Percentiles rank a stretch among this genome's conserved stretches.
Evolutionary conservation across 2,888 invertebrate species (phyloP).

Genomic region (Onthophagus sagittarius): DNA sequence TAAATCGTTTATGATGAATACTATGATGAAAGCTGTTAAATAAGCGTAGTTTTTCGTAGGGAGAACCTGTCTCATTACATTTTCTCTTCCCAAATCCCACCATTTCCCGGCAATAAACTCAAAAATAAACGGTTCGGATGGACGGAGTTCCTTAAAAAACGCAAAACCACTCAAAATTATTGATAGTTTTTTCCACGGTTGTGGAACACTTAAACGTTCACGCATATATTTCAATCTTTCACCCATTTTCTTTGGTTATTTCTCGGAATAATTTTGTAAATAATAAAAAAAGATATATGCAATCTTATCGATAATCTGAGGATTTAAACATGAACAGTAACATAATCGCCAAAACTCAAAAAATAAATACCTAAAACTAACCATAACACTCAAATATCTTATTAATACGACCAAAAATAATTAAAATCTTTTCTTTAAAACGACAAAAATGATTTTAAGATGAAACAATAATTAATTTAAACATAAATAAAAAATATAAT

Average conservation of each 20-base stretch:
- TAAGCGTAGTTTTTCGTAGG: constrained; percentile 85
- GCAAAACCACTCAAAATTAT: constrained; percentile 76
- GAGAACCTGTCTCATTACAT: constrained; percentile 76
- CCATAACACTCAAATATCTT: too few relatives aligned
- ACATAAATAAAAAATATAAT: background rate
- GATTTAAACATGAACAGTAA: background rate
- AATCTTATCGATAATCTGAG: background rate
- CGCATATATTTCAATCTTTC: background rate
- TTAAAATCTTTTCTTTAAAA: too few relatives aligned
- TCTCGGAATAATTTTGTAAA: too few relatives aligned
- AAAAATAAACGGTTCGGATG: constrained; percentile 80
- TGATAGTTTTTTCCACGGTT: constrained; percentile 64
- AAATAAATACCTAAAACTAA: too few relatives aligned
- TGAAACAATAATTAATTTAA: too few relatives aligned
- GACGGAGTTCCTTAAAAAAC: constrained; percentile 77
- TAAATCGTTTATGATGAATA: constrained; percentile 82
- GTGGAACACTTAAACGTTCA: background rate
- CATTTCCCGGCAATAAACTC: constrained; percentile 73
- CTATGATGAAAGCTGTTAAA: constrained; percentile 65
- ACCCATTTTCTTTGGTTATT: background rate
- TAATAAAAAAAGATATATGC: too few relatives aligned
- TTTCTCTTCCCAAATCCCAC: constrained; percentile 68
- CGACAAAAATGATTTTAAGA: too few relatives aligned
- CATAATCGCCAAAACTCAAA: background rate
- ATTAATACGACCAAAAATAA: too few relatives aligned